Evolutionary conservation across 2,797 vertebrate genomes (phyloP).

Genomic region (Euthynnus affinis): DNA sequence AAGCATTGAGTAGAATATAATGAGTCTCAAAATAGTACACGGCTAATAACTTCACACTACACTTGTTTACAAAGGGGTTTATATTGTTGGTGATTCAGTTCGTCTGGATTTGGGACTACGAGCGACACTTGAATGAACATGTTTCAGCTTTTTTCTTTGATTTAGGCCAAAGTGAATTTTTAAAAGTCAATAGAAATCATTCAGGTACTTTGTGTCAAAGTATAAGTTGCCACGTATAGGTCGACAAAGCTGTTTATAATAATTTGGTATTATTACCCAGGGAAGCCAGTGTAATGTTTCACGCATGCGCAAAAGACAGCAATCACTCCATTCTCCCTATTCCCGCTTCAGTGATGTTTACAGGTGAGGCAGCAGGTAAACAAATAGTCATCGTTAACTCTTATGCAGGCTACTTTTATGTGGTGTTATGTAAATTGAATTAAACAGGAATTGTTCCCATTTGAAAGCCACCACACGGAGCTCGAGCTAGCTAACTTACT

Average conservation of each 20-base stretch:
- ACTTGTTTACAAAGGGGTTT: background rate
- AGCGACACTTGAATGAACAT: background rate
- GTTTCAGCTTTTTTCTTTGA: background rate
- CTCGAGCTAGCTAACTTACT: background rate
- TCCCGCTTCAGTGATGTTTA: background rate
- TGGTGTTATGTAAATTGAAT: background rate
- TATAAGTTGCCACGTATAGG: rapidly evolving
- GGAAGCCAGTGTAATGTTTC: background rate
- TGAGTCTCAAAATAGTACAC: background rate
- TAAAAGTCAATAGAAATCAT: background rate
- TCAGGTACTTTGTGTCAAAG: no score
- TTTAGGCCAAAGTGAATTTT: background rate
- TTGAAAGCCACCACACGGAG: background rate
- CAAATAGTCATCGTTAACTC: no score
- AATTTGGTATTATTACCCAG: background rate
- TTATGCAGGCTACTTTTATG: background rate
- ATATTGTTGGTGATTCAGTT: background rate
- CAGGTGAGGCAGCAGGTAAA: constrained; percentile 1
- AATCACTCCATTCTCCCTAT: no score
- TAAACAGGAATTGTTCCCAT: rapidly evolving
- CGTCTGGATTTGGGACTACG: no score
- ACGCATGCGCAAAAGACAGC: background rate
- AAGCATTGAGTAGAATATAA: background rate
- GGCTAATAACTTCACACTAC: background rate
- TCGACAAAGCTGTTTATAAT: background rate